Evolutionary conservation across 2,888 invertebrate genomes (phyloP).

Genomic region (Luffia ferchaultella): DNA sequence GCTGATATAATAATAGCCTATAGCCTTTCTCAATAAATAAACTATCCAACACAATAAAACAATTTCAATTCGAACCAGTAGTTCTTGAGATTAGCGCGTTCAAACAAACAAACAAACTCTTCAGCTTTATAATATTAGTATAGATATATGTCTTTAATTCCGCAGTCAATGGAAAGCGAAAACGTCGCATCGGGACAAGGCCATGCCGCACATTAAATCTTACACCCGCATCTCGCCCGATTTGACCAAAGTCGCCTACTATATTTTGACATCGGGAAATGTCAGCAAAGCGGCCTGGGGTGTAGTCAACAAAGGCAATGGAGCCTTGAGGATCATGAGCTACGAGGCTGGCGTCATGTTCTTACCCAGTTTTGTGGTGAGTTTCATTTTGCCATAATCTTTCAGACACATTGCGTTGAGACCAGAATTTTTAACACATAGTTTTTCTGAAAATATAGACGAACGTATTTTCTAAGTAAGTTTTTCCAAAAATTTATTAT

Average conservation of each 20-base stretch:
- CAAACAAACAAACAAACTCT: too few relatives aligned
- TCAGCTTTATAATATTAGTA: too few relatives aligned
- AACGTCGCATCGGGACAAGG: conserved; percentile 72
- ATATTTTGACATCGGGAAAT: conserved; percentile 91
- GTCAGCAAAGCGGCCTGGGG: conserved; percentile 99
- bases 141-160: too few relatives aligned
- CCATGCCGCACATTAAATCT: conserved; percentile 96
- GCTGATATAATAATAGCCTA: too few relatives aligned
- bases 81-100: too few relatives aligned
- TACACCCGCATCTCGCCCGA: conserved; percentile 82
- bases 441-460: too few relatives aligned
- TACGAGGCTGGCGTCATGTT: conserved; percentile 94
- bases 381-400: too few relatives aligned
- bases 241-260: conserved; percentile 76
- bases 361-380: conserved; percentile 82
- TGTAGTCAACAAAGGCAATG: conserved; percentile 64
- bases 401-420: conserved; percentile 13
- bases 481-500: too few relatives aligned
- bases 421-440: neutral
- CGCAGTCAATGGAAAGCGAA: conserved; percentile 86
- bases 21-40: too few relatives aligned
- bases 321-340: conserved; percentile 75
- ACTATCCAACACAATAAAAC: too few relatives aligned
- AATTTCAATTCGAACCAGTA: too few relatives aligned
- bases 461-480: too few relatives aligned